A percentile compares a stretch with the other conserved stretches of the same genome.
Evolutionary conservation across 2,797 vertebrate genomes (phyloP).

Genomic region (Sciurus vulgaris): DNA sequence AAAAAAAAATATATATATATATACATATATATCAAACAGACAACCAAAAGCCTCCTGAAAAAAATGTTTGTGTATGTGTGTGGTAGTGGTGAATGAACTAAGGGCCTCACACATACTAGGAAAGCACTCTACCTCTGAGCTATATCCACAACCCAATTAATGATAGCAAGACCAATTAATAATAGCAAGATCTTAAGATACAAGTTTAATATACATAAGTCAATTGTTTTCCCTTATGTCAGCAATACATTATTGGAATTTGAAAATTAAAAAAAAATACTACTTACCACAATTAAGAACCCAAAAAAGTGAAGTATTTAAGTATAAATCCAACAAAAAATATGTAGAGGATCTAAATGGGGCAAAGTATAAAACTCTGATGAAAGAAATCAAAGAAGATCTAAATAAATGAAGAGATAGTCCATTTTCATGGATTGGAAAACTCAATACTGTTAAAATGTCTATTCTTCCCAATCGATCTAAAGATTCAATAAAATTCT

Average conservation of each 20-base stretch:
- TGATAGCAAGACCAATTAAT: too few species aligned
- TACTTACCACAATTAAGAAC: neutral
- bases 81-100: neutral
- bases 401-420: neutral
- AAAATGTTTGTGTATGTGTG: neutral
- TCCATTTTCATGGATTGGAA: neutral
- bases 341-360: neutral
- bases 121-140: neutral
- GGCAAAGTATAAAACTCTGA: neutral
- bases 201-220: neutral
- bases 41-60: neutral
- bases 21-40: neutral
- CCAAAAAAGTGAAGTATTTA: neutral
- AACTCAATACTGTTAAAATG: neutral
- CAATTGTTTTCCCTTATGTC: neutral
- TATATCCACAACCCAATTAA: neutral
- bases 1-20: neutral
- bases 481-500: neutral
- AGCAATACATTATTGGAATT: neutral
- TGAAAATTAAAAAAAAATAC: neutral
- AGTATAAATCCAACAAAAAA: neutral
- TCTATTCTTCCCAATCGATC: neutral
- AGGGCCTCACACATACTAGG: neutral
- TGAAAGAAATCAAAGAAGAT: neutral
- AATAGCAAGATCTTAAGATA: neutral